These are phyloP conservation scores for Acronicta alni DNA, from an alignment of 2,888 invertebrate genomes.

Conservation along the genomic window DNA sequence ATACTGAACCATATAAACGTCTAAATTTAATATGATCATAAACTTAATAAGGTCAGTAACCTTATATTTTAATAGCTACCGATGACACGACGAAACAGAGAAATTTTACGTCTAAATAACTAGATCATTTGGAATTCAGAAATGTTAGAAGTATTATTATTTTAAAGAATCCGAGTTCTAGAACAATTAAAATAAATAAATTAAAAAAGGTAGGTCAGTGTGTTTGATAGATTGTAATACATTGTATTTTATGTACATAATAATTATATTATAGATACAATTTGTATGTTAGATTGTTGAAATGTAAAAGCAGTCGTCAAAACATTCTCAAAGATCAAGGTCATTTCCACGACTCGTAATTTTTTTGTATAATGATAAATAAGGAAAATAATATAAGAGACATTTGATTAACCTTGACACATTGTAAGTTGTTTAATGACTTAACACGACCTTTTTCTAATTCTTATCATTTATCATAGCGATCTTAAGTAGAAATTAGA, in stretches of 20 bases:
- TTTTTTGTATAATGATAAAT: not conserved
- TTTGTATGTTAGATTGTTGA: no score
- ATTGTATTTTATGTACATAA: no score
- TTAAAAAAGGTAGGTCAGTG: not conserved
- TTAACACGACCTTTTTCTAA: not conserved
- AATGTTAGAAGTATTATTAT: slow-evolving; percentile 16
- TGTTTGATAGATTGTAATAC: not conserved
- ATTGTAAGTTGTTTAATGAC: not conserved
- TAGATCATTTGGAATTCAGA: slow-evolving; percentile 49
- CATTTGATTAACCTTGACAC: not conserved
- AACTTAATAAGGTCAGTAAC: slow-evolving; percentile 34
- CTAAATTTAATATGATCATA: slow-evolving; percentile 29
- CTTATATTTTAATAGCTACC: slow-evolving; percentile 41
- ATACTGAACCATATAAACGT: slow-evolving; percentile 30
- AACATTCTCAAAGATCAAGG: not conserved
- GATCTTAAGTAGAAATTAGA: no score
- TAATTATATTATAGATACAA: not conserved
- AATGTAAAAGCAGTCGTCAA: not conserved
- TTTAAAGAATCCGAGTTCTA: slow-evolving; percentile 1
- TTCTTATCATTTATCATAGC: not conserved
- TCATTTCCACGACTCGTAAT: not conserved
- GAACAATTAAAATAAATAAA: slow-evolving; percentile 18
- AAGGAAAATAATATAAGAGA: not conserved
- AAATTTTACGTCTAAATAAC: slow-evolving; percentile 26
- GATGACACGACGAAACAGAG: slow-evolving; percentile 8